phyloP scores from a whole-genome alignment of 2,113 vertebrate genomes.

The Macquaria ambigua region DNA sequence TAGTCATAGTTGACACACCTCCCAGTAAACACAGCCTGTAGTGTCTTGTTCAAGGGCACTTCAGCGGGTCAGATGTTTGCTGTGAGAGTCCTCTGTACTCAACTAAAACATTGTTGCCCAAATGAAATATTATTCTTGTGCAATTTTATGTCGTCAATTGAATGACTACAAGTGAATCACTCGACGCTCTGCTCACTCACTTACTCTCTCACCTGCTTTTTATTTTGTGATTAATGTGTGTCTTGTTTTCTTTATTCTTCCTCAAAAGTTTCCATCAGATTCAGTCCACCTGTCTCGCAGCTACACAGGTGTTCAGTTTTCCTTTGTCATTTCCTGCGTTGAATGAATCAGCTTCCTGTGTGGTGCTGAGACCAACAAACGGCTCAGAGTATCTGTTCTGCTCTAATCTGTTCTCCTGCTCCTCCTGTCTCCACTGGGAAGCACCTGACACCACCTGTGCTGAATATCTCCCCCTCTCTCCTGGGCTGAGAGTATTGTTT shows the following conservation, averaged over 20 bases:
- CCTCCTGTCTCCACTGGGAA: conserved; percentile 74
- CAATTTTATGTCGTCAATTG: neutral
- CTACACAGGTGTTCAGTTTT: conserved; percentile 66
- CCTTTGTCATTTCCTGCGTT: conserved; percentile 59
- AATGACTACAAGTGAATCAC: conserved; percentile 13
- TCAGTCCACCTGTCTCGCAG: conserved; percentile 37
- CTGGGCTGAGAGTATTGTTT: conserved; percentile 72
- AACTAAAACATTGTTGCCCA: neutral
- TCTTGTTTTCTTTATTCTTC: neutral
- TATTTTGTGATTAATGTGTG: neutral
- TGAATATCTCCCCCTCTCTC: conserved; percentile 57
- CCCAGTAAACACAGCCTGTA: conserved; percentile 33
- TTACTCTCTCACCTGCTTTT: neutral
- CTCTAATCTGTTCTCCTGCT: conserved; percentile 67
- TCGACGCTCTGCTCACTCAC: neutral
- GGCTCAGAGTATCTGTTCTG: conserved; percentile 51
- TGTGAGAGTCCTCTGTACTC: neutral
- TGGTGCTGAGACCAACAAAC: conserved; percentile 34
- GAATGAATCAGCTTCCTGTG: conserved; percentile 67
- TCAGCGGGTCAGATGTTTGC: neutral
- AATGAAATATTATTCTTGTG: neutral
- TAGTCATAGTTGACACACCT: neutral
- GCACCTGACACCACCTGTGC: conserved; percentile 78
- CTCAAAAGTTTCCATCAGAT: conserved; percentile 33
- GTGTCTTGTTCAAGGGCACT: neutral